Base-by-base conservation (phyloP, 2,113 vertebrate genomes). In the Elanoides forficatus region DNA sequence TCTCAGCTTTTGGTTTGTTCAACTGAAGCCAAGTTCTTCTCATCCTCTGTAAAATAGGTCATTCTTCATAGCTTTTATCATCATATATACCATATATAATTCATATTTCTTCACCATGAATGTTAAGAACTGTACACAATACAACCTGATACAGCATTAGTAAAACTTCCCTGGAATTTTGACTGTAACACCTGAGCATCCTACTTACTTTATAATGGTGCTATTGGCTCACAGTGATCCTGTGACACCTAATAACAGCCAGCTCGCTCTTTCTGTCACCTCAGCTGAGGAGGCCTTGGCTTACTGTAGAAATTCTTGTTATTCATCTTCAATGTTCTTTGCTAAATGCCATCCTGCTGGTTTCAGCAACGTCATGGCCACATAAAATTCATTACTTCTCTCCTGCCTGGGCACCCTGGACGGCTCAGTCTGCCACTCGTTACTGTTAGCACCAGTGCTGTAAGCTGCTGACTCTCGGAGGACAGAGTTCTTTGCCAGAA, bases 221-320 rank as follows among this genome's bases (percentile, higher is more conserved):
- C 21, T 53, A 18, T 18, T 45, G 47, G 34, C 23, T 86, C 66
- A 25, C 20, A 66, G 25, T 16, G 60, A 32, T 75, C 17, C 16
- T 75, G 20, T 73, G 68, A 30, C 8, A 65, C 63, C 25, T 40
- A 25, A 36, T 25, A 50, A 50, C 3, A 29, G 34, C 6, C 48
- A 67, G 18, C 20, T 71, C 11, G 14, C 42, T 65, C n/a, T 38
- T 74, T 62, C 40, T 32, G 19, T 62, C 60, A 25, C 29, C 32
- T 81, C n/a, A 55, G 0, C 16, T 50, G 47, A 30, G 20, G n/a
- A 2, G 0, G 11, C 16, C 21, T 53, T 55, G 32, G 9, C 9
- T 47, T 82, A 15, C 15, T 72, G 47, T 68, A 73, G 17, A 63
- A 63, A 29, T n/a, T 75, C 21, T 25, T 75, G 5, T 19, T 60